Evolutionary conservation across 2,113 vertebrate genomes (phyloP).

Genomic region (Mesocricetus auratus): DNA sequence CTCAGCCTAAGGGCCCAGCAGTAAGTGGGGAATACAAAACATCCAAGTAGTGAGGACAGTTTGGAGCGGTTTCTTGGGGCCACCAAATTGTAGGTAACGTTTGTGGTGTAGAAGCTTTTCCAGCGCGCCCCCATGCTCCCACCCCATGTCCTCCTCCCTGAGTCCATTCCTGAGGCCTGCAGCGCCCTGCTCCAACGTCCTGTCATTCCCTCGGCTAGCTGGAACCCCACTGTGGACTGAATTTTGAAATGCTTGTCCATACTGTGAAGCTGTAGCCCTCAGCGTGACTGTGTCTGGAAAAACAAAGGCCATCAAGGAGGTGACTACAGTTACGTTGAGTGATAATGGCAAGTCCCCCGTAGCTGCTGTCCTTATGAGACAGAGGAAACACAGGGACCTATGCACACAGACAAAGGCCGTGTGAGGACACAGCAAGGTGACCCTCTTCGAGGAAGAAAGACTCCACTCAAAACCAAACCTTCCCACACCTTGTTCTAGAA

Average conservation of each 20-base stretch:
- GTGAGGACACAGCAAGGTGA: not conserved
- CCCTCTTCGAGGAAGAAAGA: not conserved
- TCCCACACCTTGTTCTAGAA: not conserved
- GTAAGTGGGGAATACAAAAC: not conserved
- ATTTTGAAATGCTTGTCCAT: not conserved
- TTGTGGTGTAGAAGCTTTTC: not conserved
- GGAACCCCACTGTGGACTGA: not conserved
- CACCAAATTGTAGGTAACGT: too few relatives aligned
- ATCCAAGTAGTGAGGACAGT: not conserved
- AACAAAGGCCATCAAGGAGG: not conserved
- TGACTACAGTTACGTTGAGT: not conserved
- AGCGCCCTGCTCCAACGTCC: not conserved
- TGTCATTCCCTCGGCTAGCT: too few relatives aligned
- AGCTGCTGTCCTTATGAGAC: not conserved
- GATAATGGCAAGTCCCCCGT: not conserved
- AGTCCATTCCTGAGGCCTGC: too few relatives aligned
- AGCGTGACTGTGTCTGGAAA: not conserved
- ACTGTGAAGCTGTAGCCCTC: not conserved
- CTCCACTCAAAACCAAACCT: not conserved
- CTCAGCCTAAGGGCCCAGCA: not conserved
- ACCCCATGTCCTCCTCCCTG: not conserved
- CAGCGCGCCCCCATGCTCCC: accelerated
- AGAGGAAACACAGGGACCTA: not conserved
- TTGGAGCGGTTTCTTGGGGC: not conserved
- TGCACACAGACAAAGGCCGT: not conserved